Evolutionary conservation across 2,113 vertebrate genomes (phyloP).

Genomic region (Tylochromis polylepis): DNA sequence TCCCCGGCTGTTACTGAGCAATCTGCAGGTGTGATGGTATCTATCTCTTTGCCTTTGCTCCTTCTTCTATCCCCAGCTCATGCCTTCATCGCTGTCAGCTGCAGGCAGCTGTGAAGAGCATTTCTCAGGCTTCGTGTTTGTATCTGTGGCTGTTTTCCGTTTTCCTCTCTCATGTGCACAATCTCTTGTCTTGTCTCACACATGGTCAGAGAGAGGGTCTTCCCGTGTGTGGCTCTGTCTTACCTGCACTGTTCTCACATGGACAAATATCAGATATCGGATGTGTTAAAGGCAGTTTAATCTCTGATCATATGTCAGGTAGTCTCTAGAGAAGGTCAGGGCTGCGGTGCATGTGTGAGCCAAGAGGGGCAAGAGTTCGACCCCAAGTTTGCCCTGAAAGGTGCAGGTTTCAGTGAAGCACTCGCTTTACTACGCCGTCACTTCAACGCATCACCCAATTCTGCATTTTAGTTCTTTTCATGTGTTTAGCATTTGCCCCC

Average conservation of each 20-base stretch:
- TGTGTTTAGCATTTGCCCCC: not conserved
- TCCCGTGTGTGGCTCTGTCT: not conserved
- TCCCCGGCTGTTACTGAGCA: not conserved
- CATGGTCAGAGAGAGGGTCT: not conserved
- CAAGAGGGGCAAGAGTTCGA: not conserved
- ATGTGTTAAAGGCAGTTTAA: not conserved
- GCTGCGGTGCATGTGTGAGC: not conserved
- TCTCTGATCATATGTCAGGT: not conserved
- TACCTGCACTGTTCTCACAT: not conserved
- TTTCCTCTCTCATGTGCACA: not conserved
- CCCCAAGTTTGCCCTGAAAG: fast-evolving
- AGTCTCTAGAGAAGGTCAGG: not conserved
- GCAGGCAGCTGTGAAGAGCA: not conserved
- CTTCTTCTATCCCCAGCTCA: not conserved
- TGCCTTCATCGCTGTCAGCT: fast-evolving
- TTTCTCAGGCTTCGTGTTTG: not conserved
- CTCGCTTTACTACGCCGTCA: fast-evolving
- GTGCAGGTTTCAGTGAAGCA: fast-evolving
- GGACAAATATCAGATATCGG: not conserved
- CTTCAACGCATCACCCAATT: not conserved
- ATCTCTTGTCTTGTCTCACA: not conserved
- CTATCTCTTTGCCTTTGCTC: not conserved
- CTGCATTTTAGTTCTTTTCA: fast-evolving
- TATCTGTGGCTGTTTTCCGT: not conserved
- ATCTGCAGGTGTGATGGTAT: not conserved